phyloP scores from a whole-genome alignment of 2,888 invertebrate species.

The Thera britannica region DNA sequence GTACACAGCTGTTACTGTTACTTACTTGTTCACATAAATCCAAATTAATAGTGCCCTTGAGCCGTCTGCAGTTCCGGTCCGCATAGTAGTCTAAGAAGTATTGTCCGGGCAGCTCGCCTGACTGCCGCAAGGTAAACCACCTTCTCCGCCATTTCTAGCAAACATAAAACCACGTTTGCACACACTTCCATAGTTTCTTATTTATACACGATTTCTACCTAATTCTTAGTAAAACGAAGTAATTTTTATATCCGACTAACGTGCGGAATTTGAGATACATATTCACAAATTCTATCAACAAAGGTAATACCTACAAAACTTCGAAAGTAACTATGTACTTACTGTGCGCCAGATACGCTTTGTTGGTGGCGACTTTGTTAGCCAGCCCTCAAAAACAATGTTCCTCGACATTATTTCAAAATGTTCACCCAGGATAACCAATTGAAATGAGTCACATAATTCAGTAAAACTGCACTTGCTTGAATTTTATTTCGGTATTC shows the following conservation, averaged over 20 bases:
- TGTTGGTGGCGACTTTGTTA: constrained; percentile 97
- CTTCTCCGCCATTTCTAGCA: constrained; percentile 96
- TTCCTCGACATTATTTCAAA: constrained; percentile 82
- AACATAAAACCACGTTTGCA: constrained; percentile 39
- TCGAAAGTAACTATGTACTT: constrained; percentile 76
- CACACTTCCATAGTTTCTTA: neutral
- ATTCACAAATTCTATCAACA: constrained; percentile 65
- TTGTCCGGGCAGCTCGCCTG: constrained; percentile 96
- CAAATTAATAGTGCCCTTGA: constrained; percentile 95
- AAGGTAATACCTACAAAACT: constrained; percentile 51
- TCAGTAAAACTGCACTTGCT: constrained; percentile 13
- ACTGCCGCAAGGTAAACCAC: constrained; percentile 96
- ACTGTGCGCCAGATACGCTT: constrained; percentile 97
- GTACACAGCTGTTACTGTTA: constrained; percentile 39
- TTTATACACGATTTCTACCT: neutral
- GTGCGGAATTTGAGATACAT: constrained; percentile 30
- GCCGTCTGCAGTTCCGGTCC: constrained; percentile 92
- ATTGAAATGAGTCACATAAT: constrained; percentile 55
- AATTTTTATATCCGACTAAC: constrained; percentile 9
- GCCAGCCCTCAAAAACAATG: constrained; percentile 95
- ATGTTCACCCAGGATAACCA: constrained; percentile 42
- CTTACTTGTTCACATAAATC: constrained; percentile 97
- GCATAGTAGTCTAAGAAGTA: constrained; percentile 97
- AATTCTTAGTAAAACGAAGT: neutral
- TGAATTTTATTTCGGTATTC: constrained; percentile 1